A percentile compares a stretch with the other conserved stretches of the same genome.
phyloP scores from a whole-genome alignment of 2,888 invertebrate genomes.

The Seladonia tumulorum region DNA sequence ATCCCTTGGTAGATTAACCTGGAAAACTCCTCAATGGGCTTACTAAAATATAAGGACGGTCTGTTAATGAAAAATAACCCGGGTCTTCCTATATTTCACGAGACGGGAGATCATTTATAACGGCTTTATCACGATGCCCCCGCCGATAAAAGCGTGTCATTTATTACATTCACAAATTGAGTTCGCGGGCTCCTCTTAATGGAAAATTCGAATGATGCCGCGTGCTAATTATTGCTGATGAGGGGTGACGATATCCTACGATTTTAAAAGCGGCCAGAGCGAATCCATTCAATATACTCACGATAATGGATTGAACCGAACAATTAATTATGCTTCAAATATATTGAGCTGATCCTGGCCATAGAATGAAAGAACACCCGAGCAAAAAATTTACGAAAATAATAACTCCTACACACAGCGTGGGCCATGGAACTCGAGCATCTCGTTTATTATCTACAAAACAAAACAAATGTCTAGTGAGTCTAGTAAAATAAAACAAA shows the following conservation, averaged over 20 bases:
- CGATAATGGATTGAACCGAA: conserved; percentile 50
- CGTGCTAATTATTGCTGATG: conserved; percentile 66
- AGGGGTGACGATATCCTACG: conserved; percentile 52
- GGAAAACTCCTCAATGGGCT: conserved; percentile 59
- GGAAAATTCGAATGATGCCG: conserved; percentile 65
- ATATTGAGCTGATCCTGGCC: not conserved
- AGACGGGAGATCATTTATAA: conserved; percentile 58
- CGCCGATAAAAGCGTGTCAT: conserved; percentile 65
- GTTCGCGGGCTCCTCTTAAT: conserved; percentile 58
- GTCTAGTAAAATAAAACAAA: not conserved
- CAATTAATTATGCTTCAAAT: conserved; percentile 52
- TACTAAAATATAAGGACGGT: conserved; percentile 47
- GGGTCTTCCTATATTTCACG: conserved; percentile 33
- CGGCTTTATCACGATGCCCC: conserved; percentile 57
- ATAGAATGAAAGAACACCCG: not conserved
- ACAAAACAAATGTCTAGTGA: not conserved
- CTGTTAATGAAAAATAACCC: conserved; percentile 68
- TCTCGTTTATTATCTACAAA: not conserved
- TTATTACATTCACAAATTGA: conserved; percentile 67
- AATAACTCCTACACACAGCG: not conserved
- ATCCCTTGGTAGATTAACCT: conserved; percentile 69
- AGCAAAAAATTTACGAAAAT: not conserved
- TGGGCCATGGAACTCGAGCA: not conserved
- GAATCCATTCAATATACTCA: conserved; percentile 45
- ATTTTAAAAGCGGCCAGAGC: conserved; percentile 48